Evolutionary conservation across 2,113 vertebrate species (phyloP).

Genomic region (Indri indri): DNA sequence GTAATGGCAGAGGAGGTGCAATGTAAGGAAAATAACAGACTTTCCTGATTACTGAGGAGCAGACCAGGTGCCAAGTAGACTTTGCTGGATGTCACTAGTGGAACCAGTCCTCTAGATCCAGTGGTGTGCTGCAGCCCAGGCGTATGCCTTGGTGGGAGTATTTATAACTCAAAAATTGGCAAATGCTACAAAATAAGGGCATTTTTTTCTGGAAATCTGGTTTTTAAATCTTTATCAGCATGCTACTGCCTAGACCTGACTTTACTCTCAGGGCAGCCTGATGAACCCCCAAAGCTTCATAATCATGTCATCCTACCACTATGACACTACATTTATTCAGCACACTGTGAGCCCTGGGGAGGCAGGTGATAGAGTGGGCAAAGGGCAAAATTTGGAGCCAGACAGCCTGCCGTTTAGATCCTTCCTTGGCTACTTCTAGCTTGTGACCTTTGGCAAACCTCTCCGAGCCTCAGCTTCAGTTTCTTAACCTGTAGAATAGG

Average conservation of each 20-base stretch:
- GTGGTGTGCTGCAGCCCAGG: rapidly evolving
- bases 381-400: not conserved
- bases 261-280: not conserved
- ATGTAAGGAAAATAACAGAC: not conserved
- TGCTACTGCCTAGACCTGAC: not conserved
- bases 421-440: not conserved
- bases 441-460: not conserved
- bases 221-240: not conserved
- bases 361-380: not conserved
- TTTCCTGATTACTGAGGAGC: not conserved
- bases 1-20: not conserved
- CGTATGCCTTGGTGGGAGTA: rapidly evolving
- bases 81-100: not conserved
- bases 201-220: not conserved
- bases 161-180: not conserved
- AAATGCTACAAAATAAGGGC: not conserved
- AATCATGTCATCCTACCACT: not conserved
- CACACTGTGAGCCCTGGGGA: not conserved
- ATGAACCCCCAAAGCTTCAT: not conserved
- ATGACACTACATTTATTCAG: not conserved
- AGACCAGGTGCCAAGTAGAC: not conserved
- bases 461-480: not conserved
- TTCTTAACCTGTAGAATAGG: not conserved
- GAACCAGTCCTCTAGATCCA: too few species aligned
- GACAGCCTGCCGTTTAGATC: not conserved